Evolutionary conservation across 2,888 invertebrate species (phyloP).

Genomic region (Poecilus cupreus): DNA sequence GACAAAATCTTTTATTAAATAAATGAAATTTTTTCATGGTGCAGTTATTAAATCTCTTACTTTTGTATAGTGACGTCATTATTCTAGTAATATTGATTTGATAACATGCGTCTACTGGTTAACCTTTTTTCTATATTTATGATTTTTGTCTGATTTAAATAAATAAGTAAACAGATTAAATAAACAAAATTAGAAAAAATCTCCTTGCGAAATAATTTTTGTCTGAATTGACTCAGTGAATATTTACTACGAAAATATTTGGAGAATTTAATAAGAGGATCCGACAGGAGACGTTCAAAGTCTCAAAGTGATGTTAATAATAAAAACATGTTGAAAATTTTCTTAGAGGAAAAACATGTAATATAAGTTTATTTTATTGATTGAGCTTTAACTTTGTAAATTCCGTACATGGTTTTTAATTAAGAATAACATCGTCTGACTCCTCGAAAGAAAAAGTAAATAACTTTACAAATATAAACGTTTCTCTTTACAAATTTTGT

Average conservation of each 20-base stretch:
- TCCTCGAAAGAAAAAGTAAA: background rate
- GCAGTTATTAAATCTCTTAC: too few species aligned
- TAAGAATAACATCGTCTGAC: background rate
- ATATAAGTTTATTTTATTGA: slow-evolving; percentile 33
- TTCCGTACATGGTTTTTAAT: slow-evolving; percentile 7
- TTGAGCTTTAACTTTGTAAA: background rate
- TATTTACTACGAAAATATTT: background rate
- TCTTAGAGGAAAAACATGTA: slow-evolving; percentile 18
- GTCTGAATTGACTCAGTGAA: too few species aligned
- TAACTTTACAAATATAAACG: slow-evolving; percentile 2
- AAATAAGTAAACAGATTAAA: too few species aligned
- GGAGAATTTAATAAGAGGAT: background rate
- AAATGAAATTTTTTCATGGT: too few species aligned
- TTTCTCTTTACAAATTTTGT: background rate
- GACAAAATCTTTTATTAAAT: too few species aligned
- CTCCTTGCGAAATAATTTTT: too few species aligned
- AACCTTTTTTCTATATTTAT: too few species aligned
- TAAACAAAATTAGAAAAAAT: too few species aligned
- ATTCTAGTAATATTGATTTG: too few species aligned
- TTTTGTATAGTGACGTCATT: too few species aligned
- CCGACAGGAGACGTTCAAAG: background rate
- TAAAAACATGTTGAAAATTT: background rate
- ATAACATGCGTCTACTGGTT: too few species aligned
- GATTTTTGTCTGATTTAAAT: too few species aligned
- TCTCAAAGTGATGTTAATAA: slow-evolving; percentile 4